phyloP scores from a whole-genome alignment of 2,113 vertebrate species.

The Dipodomys stephensi region DNA sequence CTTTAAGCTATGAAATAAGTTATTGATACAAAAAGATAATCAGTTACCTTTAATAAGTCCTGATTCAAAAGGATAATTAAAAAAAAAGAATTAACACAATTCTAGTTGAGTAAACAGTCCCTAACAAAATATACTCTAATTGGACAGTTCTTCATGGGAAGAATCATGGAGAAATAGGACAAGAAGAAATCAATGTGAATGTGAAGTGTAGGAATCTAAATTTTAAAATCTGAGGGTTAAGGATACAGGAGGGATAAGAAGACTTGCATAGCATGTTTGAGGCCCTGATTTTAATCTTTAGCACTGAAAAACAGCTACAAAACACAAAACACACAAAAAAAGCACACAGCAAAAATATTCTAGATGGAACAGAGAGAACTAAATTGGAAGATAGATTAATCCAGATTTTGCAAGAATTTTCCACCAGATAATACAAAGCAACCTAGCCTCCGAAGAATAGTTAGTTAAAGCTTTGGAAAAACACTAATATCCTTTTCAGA shows the following conservation, averaged over 20 bases:
- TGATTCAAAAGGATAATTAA: not conserved
- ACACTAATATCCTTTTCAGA: not conserved
- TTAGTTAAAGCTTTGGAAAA: not conserved
- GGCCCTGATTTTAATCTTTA: not conserved
- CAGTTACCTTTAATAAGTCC: not conserved
- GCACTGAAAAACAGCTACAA: not conserved
- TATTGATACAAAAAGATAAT: slow-evolving; percentile 12
- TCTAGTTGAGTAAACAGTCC: not conserved
- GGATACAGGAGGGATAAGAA: not conserved
- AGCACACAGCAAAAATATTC: not conserved
- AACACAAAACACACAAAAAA: not conserved
- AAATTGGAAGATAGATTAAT: not conserved
- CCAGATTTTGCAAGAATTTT: not conserved
- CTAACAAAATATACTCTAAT: not conserved
- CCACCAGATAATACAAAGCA: not conserved
- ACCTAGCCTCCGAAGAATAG: not conserved
- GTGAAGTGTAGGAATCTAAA: not conserved
- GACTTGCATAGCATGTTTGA: not conserved
- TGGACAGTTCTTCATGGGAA: not conserved
- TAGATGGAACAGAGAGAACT: not conserved
- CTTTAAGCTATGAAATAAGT: not conserved
- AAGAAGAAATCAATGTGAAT: not conserved
- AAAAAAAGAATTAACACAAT: not conserved
- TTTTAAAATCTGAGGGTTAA: not conserved
- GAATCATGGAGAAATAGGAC: not conserved